Percentiles rank a stretch among this genome's conserved stretches.
These are phyloP conservation scores for Mallotus villosus DNA, from an alignment of 2,797 vertebrate species.

Conservation along the genomic window DNA sequence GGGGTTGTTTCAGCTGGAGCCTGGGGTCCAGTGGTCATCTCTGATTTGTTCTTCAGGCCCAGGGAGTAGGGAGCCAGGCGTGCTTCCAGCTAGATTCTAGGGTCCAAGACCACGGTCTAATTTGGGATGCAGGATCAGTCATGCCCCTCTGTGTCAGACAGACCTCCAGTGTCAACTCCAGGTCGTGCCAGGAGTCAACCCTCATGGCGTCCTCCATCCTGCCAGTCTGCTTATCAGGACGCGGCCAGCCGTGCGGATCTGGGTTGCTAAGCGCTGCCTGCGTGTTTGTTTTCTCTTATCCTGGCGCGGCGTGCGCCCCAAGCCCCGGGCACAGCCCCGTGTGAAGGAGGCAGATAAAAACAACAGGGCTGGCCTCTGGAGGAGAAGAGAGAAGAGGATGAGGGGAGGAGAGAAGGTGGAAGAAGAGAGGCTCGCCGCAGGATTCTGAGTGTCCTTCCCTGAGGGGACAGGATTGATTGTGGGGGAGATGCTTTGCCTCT, in stretches of 20 bases:
- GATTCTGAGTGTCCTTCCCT: constrained; percentile 67
- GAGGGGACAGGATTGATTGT: constrained; percentile 23
- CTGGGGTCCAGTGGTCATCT: no score
- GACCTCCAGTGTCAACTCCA: constrained; percentile 7
- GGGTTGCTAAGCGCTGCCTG: constrained; percentile 64
- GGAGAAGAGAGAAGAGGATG: constrained; percentile 28
- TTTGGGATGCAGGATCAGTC: neutral
- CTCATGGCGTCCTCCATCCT: constrained; percentile 31
- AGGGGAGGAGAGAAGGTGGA: neutral
- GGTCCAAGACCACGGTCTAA: neutral
- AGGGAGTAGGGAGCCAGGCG: no score
- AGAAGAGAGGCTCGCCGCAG: constrained; percentile 48
- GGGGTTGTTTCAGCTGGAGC: no score
- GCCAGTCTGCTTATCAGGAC: constrained; percentile 74
- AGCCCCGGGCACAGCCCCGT: constrained; percentile 53
- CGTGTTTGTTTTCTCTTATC: constrained; percentile 76
- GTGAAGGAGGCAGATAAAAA: constrained; percentile 72
- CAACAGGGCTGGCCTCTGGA: constrained; percentile 54
- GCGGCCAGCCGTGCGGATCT: constrained; percentile 70
- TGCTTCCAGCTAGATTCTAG: neutral
- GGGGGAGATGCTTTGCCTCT: constrained; percentile 6
- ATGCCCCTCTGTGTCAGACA: constrained; percentile 10
- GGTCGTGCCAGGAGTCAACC: no score
- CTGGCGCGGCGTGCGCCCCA: constrained; percentile 55
- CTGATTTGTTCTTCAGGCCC: no score